Base-by-base conservation (phyloP, 2,797 vertebrate species). In the Rallus crepitans region DNA sequence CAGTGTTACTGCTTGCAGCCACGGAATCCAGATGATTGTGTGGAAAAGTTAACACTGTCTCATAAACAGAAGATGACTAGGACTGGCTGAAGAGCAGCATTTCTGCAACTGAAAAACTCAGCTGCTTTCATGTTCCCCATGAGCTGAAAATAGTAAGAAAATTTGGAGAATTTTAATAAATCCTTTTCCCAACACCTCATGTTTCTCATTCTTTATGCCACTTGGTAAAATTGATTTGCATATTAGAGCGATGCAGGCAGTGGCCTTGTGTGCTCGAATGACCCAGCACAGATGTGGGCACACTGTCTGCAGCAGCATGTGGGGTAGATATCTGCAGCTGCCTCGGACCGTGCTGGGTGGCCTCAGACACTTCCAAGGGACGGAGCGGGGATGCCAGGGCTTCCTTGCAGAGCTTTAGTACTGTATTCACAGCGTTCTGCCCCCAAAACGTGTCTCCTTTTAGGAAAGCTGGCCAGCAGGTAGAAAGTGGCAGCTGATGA, bases 201-300 rank as follows among this genome's bases (percentile, higher is more conserved):
- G 25, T 16, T 73, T 40, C 65, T 55, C 8, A 5, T 16, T 47
- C 23, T 81, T 73, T 39, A 12, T 7, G 23, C 33, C 9, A 37
- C 82, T 87, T 30, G 20, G 16, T 35, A 61, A 79, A 75, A 27
- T 13, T 19, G 18, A 15, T 0, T 5, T 19, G 66, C 1, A 0
- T 4, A 2, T 53, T 20, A 4, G 20, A 78, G 78, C 1, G 3
- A 9, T 2, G 27, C 52, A 40, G 72, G 59, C 1, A 21, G 71
- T 40, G 56, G 50, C 61, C 35, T 19, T 0, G 0, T 9, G 31
- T 8, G 18, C 24, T 70, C 13, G 0, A 0, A 70, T 57, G n/a
- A 24, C 30, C 35, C 31, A 17, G 20, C 0, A 2, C 1, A 2
- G 57, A 20, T 1, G 2, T 1, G 31, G 60, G 25, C 50, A 27